phyloP scores from a whole-genome alignment of 2,797 vertebrate genomes.

The Paedocypris micromegethes region DNA sequence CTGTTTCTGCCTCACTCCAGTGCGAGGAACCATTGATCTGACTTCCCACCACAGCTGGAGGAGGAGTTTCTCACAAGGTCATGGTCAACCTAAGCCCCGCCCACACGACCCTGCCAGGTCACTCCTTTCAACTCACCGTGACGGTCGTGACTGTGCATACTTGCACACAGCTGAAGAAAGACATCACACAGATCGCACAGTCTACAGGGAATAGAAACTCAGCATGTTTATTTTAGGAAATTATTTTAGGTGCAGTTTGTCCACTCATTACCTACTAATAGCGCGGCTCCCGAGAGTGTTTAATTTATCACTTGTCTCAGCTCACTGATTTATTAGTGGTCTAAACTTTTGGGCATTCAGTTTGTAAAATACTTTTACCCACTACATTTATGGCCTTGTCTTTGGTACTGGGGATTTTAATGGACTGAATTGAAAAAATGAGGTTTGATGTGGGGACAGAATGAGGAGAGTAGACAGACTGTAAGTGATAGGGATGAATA shows the following conservation, averaged over 20 bases:
- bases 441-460: slow-evolving; percentile 5
- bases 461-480: slow-evolving; percentile 23
- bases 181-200: slow-evolving; percentile 19
- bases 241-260: slow-evolving; percentile 9
- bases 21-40: slow-evolving; percentile 43
- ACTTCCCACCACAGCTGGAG: slow-evolving; percentile 32
- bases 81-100: slow-evolving; percentile 38
- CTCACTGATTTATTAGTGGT: slow-evolving; percentile 13
- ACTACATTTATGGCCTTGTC: background rate
- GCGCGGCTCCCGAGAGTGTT: slow-evolving; percentile 10
- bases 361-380: slow-evolving; percentile 14
- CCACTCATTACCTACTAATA: slow-evolving; percentile 19
- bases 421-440: slow-evolving; percentile 18
- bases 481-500: slow-evolving; percentile 51
- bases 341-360: slow-evolving; percentile 2
- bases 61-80: slow-evolving; percentile 45
- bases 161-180: slow-evolving; percentile 30
- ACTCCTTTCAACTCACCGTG: slow-evolving; percentile 36
- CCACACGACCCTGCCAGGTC: slow-evolving; percentile 37
- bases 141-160: slow-evolving; percentile 37
- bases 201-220: slow-evolving; percentile 15
- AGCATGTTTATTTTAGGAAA: slow-evolving; percentile 18
- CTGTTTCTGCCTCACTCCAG: slow-evolving; percentile 52
- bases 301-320: slow-evolving; percentile 1
- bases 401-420: slow-evolving; percentile 30